Evolutionary conservation across 2,888 invertebrate genomes (phyloP).

Genomic region (Lasioglossum marginatum): DNA sequence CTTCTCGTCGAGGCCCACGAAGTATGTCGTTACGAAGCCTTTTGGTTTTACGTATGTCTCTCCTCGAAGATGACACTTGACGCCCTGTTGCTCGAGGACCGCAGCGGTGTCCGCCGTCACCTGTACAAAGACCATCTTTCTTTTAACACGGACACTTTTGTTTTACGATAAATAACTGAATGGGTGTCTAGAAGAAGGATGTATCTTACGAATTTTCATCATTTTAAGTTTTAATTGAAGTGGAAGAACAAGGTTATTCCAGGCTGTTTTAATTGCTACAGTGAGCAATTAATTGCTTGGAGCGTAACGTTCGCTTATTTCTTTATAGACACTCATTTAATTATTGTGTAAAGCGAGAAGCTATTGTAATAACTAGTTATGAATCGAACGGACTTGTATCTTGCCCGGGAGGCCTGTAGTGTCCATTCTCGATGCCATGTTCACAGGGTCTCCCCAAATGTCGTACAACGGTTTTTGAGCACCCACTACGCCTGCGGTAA

Average conservation of each 20-base stretch:
- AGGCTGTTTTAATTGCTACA: too few relatives aligned
- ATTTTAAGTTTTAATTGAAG: background rate
- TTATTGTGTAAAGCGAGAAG: background rate
- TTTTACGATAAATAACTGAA: background rate
- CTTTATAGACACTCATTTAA: background rate
- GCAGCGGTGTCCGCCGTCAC: slow-evolving; percentile 90
- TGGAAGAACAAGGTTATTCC: background rate
- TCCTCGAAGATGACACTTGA: slow-evolving; percentile 89
- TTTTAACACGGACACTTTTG: background rate
- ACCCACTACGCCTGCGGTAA: slow-evolving; percentile 97
- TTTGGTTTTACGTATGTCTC: slow-evolving; percentile 91
- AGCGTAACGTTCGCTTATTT: too few relatives aligned
- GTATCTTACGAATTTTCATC: background rate
- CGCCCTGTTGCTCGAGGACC: slow-evolving; percentile 88
- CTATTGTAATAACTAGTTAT: background rate
- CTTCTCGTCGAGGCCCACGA: slow-evolving; percentile 88
- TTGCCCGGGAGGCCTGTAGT: slow-evolving; percentile 93
- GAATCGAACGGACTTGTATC: slow-evolving; percentile 87
- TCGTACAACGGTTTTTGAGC: slow-evolving; percentile 97
- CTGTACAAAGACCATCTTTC: slow-evolving; percentile 80
- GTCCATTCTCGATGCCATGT: slow-evolving; percentile 98
- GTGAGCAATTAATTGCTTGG: too few relatives aligned
- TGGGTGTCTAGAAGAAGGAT: background rate
- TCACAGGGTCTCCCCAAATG: slow-evolving; percentile 98
- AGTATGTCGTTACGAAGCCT: slow-evolving; percentile 89